phyloP scores from a whole-genome alignment of 2,888 invertebrate genomes.

The Stenichneumon culpator region DNA sequence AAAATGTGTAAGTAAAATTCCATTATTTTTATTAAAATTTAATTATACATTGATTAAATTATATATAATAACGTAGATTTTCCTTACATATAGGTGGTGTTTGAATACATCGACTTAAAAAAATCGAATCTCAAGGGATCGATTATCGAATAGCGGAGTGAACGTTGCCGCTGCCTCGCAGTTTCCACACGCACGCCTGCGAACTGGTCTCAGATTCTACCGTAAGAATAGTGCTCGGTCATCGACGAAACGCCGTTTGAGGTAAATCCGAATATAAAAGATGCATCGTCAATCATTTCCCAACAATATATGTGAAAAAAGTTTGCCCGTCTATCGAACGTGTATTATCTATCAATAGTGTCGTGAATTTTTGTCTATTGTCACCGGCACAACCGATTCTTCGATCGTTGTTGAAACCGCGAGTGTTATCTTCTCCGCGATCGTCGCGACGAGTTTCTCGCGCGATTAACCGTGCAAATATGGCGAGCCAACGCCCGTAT shows the following conservation, averaged over 20 bases:
- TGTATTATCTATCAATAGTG: conserved; percentile 55
- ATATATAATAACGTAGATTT: not conserved
- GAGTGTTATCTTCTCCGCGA: conserved; percentile 48
- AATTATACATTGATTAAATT: not conserved
- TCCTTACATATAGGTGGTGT: not conserved
- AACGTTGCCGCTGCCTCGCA: not conserved
- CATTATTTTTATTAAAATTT: not conserved
- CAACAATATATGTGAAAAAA: conserved; percentile 49
- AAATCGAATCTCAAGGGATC: conserved; percentile 5
- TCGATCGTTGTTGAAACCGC: conserved; percentile 40
- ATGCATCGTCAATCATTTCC: conserved; percentile 72
- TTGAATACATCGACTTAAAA: not conserved
- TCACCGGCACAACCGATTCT: conserved; percentile 49
- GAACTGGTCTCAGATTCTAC: conserved; percentile 64
- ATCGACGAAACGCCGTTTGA: conserved; percentile 69
- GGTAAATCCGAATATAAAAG: conserved; percentile 81
- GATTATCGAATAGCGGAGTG: conserved; percentile 7
- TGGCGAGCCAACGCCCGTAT: conserved; percentile 20
- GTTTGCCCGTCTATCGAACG: conserved; percentile 12
- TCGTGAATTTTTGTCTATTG: conserved; percentile 59
- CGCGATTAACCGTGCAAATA: conserved; percentile 7
- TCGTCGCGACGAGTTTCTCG: conserved; percentile 12
- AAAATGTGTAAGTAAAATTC: not conserved
- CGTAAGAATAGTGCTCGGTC: conserved; percentile 65
- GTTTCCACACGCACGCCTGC: conserved; percentile 34